Evolutionary conservation across 2,797 vertebrate genomes (phyloP).

Genomic region (Coluber constrictor): DNA sequence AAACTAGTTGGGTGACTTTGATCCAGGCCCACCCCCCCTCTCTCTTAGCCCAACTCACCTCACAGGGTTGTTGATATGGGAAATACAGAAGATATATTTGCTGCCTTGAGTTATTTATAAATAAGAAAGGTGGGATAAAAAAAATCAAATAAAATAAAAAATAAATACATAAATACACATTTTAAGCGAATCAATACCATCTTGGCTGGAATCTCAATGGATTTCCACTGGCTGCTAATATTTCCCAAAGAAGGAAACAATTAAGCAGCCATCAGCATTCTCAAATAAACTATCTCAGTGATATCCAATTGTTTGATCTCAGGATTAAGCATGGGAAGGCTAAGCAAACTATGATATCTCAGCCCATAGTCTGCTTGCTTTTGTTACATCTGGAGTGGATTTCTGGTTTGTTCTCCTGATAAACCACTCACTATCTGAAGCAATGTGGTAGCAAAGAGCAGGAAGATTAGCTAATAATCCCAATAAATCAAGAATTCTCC

Average conservation of each 20-base stretch:
- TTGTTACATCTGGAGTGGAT: not conserved
- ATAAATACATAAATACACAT: not conserved
- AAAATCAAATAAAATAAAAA: not conserved
- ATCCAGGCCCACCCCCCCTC: not conserved
- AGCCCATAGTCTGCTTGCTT: not conserved
- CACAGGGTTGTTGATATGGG: not conserved
- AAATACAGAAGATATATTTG: not conserved
- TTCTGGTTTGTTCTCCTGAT: not conserved
- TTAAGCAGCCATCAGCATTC: not conserved
- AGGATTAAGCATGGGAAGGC: not conserved
- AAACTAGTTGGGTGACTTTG: not conserved
- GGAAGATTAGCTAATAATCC: not conserved
- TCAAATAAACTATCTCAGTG: not conserved
- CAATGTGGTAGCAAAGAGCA: not conserved
- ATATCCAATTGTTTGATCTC: not conserved
- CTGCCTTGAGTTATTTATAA: not conserved
- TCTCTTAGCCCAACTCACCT: not conserved
- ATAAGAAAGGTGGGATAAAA: not conserved
- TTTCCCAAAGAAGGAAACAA: not conserved
- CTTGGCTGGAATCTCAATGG: not conserved
- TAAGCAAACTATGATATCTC: not conserved
- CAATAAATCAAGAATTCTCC: not conserved
- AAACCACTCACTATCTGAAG: not conserved
- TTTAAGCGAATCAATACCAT: not conserved
- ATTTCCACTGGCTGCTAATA: not conserved